Base-by-base conservation (phyloP, 1,140 invertebrate species). In the Papilio polyxenes region DNA sequence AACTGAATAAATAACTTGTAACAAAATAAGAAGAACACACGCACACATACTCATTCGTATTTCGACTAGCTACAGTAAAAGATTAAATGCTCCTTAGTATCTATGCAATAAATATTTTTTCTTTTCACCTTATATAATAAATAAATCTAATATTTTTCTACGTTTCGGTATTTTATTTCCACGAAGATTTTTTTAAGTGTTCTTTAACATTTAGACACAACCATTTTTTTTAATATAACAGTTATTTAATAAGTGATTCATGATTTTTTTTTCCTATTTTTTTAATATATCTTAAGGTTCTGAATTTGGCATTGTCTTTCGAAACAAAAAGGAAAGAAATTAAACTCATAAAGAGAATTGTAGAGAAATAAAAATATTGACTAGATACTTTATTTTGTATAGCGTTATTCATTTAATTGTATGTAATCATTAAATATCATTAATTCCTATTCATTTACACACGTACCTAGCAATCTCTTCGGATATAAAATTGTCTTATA, bases 41-140 rank as follows among this genome's bases (percentile, higher is more conserved):
- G 53, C 65, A 37, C 31, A 83, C 69, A 72, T 84, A 82, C 79
- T 83, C 85, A 84, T 83, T 81, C 87, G 78, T 56, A 88, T 89
- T 87, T 84, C 85, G 72, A 82, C 87, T 90, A 89, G 81, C 89
- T 92, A 92, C 89, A 92, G 90, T 91, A 91, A 92, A 91, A 75
- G 89, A 87, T 90, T 92, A 92, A 82, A 91, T 91, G 87, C 89
- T 79, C 83, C 90, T 91, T 92, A 92, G 56, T 69, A 81, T 82
- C 90, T 91, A 92, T 75, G 87, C 89, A 92, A 92, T 92, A 92
- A 92, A 92, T 92, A 92, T 92, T 90, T 92, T 89, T 90, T 91
- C 88, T 91, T 91, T 91, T 85, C 86, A 84, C 89, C 89, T 92
- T 89, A 90, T 81, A 82, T 74, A 84, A 88, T 92, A 92, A 90